phyloP scores from a whole-genome alignment of 2,797 vertebrate species.

The Sebastes cheni region DNA sequence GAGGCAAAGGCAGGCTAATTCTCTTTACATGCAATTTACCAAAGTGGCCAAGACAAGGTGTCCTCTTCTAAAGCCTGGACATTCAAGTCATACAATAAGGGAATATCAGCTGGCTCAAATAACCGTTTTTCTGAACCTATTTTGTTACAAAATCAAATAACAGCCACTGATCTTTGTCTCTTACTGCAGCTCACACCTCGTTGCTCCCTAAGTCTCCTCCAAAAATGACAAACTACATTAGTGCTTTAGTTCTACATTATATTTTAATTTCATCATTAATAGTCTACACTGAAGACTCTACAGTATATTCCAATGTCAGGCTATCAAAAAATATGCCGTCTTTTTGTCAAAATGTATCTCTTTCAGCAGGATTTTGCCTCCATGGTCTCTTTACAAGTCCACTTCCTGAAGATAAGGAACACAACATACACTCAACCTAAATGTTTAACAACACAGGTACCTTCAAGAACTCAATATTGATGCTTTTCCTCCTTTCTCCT shows the following conservation, averaged over 20 bases:
- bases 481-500: conserved; percentile 37
- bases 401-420: neutral
- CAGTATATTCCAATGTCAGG: neutral
- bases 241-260: neutral
- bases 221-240: neutral
- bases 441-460: conserved; percentile 55
- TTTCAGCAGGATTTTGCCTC: neutral
- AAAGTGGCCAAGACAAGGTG: conserved; percentile 22
- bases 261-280: neutral
- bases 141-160: conserved; percentile 37
- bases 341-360: neutral
- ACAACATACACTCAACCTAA: conserved; percentile 17
- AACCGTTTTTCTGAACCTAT: neutral
- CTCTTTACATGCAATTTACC: conserved; percentile 30
- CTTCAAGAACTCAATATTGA: conserved; percentile 46
- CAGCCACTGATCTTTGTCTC: neutral
- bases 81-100: neutral
- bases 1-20: conserved; percentile 30
- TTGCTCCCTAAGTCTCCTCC: neutral
- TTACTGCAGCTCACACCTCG: neutral
- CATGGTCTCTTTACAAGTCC: neutral
- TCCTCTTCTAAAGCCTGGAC: conserved; percentile 13
- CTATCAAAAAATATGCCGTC: neutral
- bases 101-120: conserved; percentile 9
- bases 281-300: too few relatives aligned